Percentiles rank a stretch among this genome's conserved stretches.
These are phyloP conservation scores for Strix uralensis DNA, from an alignment of 2,113 vertebrate genomes.

Conservation along the genomic window DNA sequence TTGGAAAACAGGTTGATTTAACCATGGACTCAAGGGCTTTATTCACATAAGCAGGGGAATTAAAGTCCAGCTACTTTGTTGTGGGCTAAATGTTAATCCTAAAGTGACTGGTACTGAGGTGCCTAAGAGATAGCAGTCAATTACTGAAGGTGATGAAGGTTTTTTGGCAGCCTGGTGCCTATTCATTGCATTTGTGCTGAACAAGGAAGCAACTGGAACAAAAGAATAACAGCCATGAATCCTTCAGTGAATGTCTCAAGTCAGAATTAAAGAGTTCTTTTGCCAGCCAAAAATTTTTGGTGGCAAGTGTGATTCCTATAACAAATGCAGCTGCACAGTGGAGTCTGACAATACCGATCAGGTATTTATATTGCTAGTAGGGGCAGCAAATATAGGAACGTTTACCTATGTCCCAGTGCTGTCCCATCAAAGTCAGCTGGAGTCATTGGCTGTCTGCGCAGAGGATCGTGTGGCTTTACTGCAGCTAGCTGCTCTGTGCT, in stretches of 20 bases:
- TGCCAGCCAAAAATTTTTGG: neutral
- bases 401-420: neutral
- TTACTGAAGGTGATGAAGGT: neutral
- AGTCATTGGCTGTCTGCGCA: neutral
- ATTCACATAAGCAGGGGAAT: conserved; percentile 6
- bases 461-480: neutral
- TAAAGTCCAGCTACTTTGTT: conserved; percentile 45
- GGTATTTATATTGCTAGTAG: neutral
- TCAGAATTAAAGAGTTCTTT: neutral
- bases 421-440: neutral
- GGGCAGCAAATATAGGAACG: neutral
- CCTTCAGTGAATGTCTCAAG: neutral
- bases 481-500: neutral
- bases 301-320: neutral
- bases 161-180: conserved; percentile 23
- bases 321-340: neutral
- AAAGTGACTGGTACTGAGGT: neutral
- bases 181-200: neutral
- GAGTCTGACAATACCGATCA: neutral
- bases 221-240: neutral
- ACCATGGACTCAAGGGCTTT: conserved; percentile 22
- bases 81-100: conserved; percentile 39
- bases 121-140: neutral
- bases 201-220: neutral
- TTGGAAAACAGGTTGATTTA: conserved; percentile 18